phyloP scores from a whole-genome alignment of 2,797 vertebrate species.

The Eleutherodactylus coqui region DNA sequence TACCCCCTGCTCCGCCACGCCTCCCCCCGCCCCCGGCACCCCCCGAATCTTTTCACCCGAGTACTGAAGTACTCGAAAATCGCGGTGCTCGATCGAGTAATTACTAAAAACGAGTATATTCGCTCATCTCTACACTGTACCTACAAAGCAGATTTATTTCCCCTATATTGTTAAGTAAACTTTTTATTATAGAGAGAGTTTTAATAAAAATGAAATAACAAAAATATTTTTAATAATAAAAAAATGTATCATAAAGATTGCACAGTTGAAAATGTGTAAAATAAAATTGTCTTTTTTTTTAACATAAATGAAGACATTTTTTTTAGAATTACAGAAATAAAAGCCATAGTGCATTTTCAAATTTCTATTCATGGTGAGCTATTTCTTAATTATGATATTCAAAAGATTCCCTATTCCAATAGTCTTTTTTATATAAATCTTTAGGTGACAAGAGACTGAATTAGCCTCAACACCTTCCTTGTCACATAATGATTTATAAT shows the following conservation, averaged over 20 bases:
- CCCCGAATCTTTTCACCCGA: no score
- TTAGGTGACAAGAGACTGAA: neutral
- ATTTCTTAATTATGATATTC: neutral
- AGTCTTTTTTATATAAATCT: neutral
- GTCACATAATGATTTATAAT: neutral
- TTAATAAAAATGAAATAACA: no score
- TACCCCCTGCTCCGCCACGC: no score
- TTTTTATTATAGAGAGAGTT: no score
- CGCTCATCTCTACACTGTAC: no score
- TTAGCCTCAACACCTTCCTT: neutral
- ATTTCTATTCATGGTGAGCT: neutral
- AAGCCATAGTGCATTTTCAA: neutral
- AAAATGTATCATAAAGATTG: neutral
- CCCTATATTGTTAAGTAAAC: no score
- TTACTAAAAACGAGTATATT: no score
- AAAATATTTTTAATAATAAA: neutral
- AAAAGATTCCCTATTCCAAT: slow-evolving; percentile 1
- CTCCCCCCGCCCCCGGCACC: no score
- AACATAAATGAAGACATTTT: neutral
- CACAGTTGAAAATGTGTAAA: neutral
- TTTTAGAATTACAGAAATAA: neutral
- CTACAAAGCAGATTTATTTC: no score
- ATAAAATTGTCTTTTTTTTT: neutral
- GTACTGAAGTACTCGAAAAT: no score
- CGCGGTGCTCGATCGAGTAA: no score